Evolutionary conservation across 2,113 vertebrate species (phyloP), one percentile per base, ranked within the genome.

Genomic region (Periophthalmodon schlosseri): DNA sequence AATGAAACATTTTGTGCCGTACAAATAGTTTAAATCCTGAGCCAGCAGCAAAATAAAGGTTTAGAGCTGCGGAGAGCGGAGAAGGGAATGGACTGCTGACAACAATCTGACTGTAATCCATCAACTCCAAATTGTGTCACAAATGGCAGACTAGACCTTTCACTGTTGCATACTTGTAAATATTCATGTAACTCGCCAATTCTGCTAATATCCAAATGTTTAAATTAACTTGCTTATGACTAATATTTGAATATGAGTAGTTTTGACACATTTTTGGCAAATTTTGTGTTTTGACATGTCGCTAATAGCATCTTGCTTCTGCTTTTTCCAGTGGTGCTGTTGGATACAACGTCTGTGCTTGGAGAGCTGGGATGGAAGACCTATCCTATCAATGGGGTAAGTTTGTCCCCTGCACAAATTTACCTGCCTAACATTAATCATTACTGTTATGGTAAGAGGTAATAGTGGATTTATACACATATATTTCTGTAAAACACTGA

Each of bases 321-420:
- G 71, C 8, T 57, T 70, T 83, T 91, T 86, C 86, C 90, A 98
- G 96, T 98, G 89, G 95, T 97, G 86, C 92, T 98, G 88, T 94
- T 98, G 91, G 96, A 98, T 92, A 97, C 96, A 81, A 97, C 96
- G 34, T 89, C 95, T 80, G 95, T 94, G 69, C 92, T 98, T 0
- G 96, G 96, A 87, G 96, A 98, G 75, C 93, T 97, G 8, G 96
- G 96, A 93, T 98, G 96, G 96, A 98, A 96, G 92, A 96, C 96
- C 1, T 98, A 97, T 91, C 96, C 96, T 50, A 88, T 97, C 89
- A 98, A 98, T 81, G 96, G 96, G 95, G 96, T 98, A 94, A 97
- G 96, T 91, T 76, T 66, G 68, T 70, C 54, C 68, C 63, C 13
- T 14, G 24, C 8, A 60, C 16, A 18, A 8, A 28, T 36, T 47